Percentiles rank a stretch among this genome's conserved stretches.
Conservation (phyloP, 1,140 invertebrate species). For the Tetranychus cinnabarinus region DNA sequence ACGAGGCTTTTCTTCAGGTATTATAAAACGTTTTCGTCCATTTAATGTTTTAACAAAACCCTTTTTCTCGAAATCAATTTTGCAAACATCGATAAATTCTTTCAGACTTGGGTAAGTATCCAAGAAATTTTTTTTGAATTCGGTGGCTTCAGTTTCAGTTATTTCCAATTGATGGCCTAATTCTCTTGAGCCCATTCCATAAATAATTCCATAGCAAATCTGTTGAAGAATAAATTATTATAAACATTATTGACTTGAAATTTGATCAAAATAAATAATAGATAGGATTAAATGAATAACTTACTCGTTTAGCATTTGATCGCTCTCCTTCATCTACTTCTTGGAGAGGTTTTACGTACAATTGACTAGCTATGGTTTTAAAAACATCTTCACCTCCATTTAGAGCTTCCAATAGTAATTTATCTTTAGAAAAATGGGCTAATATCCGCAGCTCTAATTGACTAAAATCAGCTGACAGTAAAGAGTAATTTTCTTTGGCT, state of each 20-base stretch:
- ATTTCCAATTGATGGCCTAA: conserved; percentile 56
- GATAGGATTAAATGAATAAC: not conserved
- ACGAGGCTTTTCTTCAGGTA: conserved; percentile 41
- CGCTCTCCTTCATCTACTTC: conserved; percentile 44
- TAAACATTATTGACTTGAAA: not conserved
- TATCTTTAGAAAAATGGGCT: conserved; percentile 64
- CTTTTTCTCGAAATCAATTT: conserved; percentile 38
- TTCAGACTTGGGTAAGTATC: conserved; percentile 23
- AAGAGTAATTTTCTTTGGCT: conserved; percentile 19
- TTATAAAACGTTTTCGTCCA: conserved; percentile 49
- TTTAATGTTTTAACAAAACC: conserved; percentile 64
- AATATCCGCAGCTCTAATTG: conserved; percentile 81
- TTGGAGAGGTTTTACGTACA: conserved; percentile 38
- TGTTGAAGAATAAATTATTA: conserved; percentile 22
- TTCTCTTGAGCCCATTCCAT: conserved; percentile 76
- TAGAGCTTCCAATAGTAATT: conserved; percentile 40
- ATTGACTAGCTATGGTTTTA: conserved; percentile 53
- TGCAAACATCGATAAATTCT: conserved; percentile 35
- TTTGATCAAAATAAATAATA: not conserved
- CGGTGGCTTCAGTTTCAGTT: conserved; percentile 47
- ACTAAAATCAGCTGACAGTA: conserved; percentile 82
- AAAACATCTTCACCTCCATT: conserved; percentile 53
- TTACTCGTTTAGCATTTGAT: conserved; percentile 49
- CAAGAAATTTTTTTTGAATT: conserved; percentile 51
- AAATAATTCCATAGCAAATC: conserved; percentile 89